These are phyloP conservation scores for Cheilosia soror DNA, from an alignment of 2,888 invertebrate genomes.

Conservation along the genomic window DNA sequence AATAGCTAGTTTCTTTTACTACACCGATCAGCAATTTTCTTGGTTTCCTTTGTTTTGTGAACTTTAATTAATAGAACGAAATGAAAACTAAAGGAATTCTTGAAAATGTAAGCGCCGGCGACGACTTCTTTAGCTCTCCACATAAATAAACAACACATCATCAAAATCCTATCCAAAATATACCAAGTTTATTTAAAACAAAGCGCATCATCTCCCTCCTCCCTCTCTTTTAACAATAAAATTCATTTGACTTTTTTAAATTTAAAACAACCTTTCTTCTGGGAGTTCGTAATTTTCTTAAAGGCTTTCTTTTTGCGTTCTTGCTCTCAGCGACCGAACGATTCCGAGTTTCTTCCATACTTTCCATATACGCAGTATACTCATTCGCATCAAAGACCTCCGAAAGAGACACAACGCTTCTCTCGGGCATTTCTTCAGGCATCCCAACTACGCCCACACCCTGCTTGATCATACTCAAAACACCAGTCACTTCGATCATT, in stretches of 20 bases:
- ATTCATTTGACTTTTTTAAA: slow-evolving; percentile 17
- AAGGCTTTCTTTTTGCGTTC: neutral
- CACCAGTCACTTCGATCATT: slow-evolving; percentile 66
- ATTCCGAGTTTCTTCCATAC: neutral
- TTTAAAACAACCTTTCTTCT: slow-evolving; percentile 30
- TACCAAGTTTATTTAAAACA: neutral
- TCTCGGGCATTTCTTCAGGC: neutral
- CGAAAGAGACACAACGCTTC: neutral
- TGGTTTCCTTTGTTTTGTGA: too few relatives aligned
- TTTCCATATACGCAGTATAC: slow-evolving; percentile 22
- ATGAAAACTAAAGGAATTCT: too few relatives aligned
- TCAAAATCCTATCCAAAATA: neutral
- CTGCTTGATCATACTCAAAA: slow-evolving; percentile 12
- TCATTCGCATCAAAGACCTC: slow-evolving; percentile 15
- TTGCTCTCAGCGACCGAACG: neutral
- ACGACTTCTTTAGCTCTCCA: too few relatives aligned
- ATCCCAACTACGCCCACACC: neutral
- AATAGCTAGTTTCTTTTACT: too few relatives aligned
- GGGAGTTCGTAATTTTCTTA: slow-evolving; percentile 8
- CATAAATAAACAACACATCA: too few relatives aligned
- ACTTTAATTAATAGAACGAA: too few relatives aligned
- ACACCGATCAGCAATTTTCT: too few relatives aligned
- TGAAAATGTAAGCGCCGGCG: too few relatives aligned
- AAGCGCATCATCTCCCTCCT: neutral
- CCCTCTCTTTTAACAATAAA: slow-evolving; percentile 28